These are phyloP conservation scores for Pelecanoides urinatrix DNA, from an alignment of 2,113 vertebrate genomes.

Conservation along the genomic window DNA sequence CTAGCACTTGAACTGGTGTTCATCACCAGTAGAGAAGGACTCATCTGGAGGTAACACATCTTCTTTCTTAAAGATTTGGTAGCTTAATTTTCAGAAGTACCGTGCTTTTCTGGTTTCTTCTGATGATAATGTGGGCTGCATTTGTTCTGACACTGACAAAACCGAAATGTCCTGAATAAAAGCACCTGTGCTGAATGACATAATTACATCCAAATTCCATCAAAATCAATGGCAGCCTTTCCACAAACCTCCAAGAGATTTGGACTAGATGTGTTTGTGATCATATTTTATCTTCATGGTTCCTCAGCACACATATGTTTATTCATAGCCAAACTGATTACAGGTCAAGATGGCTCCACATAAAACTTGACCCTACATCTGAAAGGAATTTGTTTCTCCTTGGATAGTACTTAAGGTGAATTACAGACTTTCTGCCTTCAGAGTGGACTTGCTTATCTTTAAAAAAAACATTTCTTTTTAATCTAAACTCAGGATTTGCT, in stretches of 20 bases:
- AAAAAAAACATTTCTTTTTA: neutral
- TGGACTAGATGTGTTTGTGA: neutral
- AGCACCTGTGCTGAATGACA: neutral
- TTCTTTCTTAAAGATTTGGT: neutral
- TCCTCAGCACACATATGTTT: neutral
- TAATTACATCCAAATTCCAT: neutral
- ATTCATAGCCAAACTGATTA: constrained; percentile 22
- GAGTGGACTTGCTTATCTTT: constrained; percentile 25
- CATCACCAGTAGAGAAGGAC: neutral
- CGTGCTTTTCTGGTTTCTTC: neutral
- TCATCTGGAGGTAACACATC: neutral
- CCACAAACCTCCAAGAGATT: neutral
- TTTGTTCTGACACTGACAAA: neutral
- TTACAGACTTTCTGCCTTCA: neutral
- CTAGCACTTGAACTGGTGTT: neutral
- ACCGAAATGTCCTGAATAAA: neutral
- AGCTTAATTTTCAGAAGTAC: constrained; percentile 17
- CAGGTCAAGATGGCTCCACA: neutral
- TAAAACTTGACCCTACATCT: constrained; percentile 11
- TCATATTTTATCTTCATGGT: neutral
- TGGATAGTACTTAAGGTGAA: constrained; percentile 29
- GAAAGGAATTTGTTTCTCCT: constrained; percentile 31
- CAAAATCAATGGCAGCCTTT: neutral
- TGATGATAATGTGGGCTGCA: neutral
- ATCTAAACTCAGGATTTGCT: constrained; percentile 19